Conservation (phyloP, 2,113 vertebrate species). For the Pterophyllum scalare region DNA sequence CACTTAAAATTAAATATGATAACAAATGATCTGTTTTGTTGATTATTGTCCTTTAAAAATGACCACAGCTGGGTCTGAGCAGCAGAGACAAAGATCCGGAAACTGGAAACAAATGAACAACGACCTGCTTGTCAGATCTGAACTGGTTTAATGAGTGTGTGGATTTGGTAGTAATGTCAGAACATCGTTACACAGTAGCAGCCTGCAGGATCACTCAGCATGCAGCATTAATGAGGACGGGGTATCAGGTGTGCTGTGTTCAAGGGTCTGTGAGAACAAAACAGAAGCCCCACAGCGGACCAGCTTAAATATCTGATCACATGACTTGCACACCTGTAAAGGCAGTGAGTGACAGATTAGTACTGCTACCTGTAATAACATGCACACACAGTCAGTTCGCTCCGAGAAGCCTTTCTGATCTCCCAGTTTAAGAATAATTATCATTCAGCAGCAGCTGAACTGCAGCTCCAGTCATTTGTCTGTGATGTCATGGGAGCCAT, state of each 20-base stretch:
- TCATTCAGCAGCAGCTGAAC: too few relatives aligned
- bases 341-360: background rate
- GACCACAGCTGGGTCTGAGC: background rate
- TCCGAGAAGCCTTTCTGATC: background rate
- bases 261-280: background rate
- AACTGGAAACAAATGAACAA: background rate
- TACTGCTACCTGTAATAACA: background rate
- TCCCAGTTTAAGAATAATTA: background rate
- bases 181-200: background rate
- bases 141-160: background rate
- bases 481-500: background rate
- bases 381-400: background rate
- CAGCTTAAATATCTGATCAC: background rate
- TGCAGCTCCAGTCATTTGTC: too few relatives aligned
- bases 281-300: background rate
- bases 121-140: fast-evolving
- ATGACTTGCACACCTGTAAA: background rate
- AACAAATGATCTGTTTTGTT: too few relatives aligned
- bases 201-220: background rate
- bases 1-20: fast-evolving
- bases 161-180: background rate
- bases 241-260: too few relatives aligned
- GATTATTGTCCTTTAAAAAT: too few relatives aligned
- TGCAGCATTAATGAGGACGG: background rate
- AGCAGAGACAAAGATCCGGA: fast-evolving